A percentile compares a stretch with the other conserved stretches of the same genome.
Evolutionary conservation across 2,888 invertebrate species (phyloP).

Genomic region (Monochamus alternatus): DNA sequence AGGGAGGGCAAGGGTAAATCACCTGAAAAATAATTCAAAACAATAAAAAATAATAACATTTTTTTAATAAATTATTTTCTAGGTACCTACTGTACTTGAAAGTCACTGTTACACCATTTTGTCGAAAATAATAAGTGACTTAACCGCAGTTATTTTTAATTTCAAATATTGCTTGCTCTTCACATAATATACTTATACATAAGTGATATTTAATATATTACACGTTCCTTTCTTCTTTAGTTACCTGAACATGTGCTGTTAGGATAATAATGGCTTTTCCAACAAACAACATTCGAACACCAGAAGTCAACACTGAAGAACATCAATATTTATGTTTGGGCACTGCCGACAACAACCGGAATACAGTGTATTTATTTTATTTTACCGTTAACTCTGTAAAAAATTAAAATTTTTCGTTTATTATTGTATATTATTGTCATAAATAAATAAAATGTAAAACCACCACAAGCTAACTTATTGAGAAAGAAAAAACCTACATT

Average conservation of each 20-base stretch:
- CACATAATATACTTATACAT: not conserved
- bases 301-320: constrained; percentile 55
- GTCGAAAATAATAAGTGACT: not conserved
- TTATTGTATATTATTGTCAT: constrained; percentile 58
- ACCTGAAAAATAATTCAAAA: not conserved
- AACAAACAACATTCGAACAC: constrained; percentile 46
- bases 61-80: too few relatives aligned
- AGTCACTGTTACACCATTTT: not conserved
- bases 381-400: constrained; percentile 51
- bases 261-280: constrained; percentile 46
- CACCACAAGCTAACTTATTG: constrained; percentile 31
- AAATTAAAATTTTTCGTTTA: constrained; percentile 46
- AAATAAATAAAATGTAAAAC: constrained; percentile 57
- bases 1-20: too few relatives aligned
- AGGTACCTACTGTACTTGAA: too few relatives aligned
- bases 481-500: not conserved
- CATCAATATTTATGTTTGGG: constrained; percentile 36
- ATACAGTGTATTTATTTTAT: constrained; percentile 56
- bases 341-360: constrained; percentile 48
- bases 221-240: constrained; percentile 43
- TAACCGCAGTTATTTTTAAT: not conserved
- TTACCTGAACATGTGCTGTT: constrained; percentile 56
- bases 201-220: not conserved
- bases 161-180: not conserved
- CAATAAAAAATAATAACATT: not conserved